These are phyloP conservation scores for Pomatorhinus ruficollis DNA, from an alignment of 2,113 vertebrate genomes.

Conservation along the genomic window DNA sequence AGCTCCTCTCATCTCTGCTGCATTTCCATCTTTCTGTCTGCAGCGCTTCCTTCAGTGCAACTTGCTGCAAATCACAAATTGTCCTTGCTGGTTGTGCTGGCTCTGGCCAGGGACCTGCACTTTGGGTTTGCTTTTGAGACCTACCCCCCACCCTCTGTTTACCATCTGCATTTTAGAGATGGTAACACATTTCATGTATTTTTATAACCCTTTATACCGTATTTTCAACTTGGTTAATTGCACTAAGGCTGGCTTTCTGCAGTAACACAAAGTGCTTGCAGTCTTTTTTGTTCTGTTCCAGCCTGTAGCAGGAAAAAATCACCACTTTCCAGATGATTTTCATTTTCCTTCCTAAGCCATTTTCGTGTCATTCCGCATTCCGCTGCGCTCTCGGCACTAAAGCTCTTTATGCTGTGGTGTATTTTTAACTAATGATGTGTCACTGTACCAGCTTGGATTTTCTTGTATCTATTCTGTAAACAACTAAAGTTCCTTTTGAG, in stretches of 20 bases:
- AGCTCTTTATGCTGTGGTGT: conserved; percentile 15
- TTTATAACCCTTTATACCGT: neutral
- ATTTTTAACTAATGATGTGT: conserved; percentile 59
- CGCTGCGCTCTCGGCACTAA: neutral
- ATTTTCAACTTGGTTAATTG: neutral
- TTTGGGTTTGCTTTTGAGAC: neutral
- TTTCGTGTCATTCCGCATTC: conserved; percentile 11
- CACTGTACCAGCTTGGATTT: conserved; percentile 19
- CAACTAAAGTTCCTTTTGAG: conserved; percentile 54
- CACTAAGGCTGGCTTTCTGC: neutral
- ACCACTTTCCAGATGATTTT: conserved; percentile 35
- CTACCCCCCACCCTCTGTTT: neutral
- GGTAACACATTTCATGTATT: neutral
- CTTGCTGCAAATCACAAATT: neutral
- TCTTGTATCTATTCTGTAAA: conserved; percentile 61
- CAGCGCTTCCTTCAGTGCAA: neutral
- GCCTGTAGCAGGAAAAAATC: neutral
- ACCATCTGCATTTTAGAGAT: neutral
- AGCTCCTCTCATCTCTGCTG: neutral
- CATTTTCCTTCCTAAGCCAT: conserved; percentile 31
- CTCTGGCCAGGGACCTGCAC: neutral
- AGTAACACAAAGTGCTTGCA: neutral
- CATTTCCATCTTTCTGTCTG: neutral
- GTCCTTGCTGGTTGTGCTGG: neutral
- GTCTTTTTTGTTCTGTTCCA: neutral